Evolutionary conservation across 2,888 invertebrate genomes (phyloP).

Genomic region (Shargacucullia verbasci): DNA sequence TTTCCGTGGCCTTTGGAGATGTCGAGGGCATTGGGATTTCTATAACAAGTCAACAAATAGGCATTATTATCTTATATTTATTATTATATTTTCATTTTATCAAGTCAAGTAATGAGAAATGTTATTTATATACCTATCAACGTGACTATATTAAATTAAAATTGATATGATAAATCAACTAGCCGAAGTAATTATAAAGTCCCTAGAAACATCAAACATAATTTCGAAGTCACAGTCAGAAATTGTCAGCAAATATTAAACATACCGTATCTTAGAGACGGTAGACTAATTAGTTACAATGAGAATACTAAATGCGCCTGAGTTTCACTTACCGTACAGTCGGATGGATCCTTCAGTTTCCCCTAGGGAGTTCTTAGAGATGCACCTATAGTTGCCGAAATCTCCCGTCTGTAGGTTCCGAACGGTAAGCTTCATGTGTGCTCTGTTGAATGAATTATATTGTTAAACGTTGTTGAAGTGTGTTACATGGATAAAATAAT

Average conservation of each 20-base stretch:
- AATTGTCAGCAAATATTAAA: conserved; percentile 13
- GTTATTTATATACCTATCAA: too few species aligned
- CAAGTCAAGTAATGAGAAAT: too few species aligned
- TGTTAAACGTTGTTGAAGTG: conserved; percentile 11
- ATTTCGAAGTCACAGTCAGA: conserved; percentile 12
- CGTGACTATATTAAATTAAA: too few species aligned
- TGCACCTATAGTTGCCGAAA: conserved; percentile 97
- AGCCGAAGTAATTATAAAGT: too few species aligned
- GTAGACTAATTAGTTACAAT: conserved; percentile 38
- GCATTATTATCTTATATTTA: too few species aligned
- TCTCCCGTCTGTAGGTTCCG: conserved; percentile 94
- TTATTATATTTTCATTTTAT: too few species aligned
- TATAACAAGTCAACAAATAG: conserved; percentile 64
- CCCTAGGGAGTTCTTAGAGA: conserved; percentile 97
- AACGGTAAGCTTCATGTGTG: conserved; percentile 96
- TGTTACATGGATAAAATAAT: neutral
- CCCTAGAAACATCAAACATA: neutral
- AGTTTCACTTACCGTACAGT: conserved; percentile 92
- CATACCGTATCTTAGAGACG: conserved; percentile 3
- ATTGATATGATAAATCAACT: too few species aligned
- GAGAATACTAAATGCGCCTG: conserved; percentile 26
- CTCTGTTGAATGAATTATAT: conserved; percentile 80
- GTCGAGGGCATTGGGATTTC: conserved; percentile 97
- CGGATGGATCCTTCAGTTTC: conserved; percentile 98
- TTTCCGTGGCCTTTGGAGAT: conserved; percentile 94